Conservation (phyloP, 2,113 vertebrate species). For the Platycercus adscitus region DNA sequence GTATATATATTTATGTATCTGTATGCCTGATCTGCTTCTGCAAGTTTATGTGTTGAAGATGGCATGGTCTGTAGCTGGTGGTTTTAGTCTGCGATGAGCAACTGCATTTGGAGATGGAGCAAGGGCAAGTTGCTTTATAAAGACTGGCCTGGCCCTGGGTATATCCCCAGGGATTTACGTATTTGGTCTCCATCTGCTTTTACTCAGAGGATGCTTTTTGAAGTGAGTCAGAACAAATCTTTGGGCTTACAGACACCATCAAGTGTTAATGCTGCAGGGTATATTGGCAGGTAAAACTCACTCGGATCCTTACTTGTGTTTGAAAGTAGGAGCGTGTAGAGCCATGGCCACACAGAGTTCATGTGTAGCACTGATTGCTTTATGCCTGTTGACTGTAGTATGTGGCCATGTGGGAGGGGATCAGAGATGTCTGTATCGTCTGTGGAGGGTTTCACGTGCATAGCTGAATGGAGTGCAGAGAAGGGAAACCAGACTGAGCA, state of each 20-base stretch:
- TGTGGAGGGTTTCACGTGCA: accelerated
- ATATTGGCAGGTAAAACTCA: accelerated
- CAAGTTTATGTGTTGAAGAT: neutral
- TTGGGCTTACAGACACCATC: too few species aligned
- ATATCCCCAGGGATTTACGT: neutral
- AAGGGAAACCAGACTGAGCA: neutral
- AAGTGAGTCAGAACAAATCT: neutral
- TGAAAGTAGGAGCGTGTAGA: neutral
- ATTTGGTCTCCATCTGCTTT: neutral
- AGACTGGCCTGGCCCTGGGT: neutral
- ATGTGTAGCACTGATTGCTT: neutral
- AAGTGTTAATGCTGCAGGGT: neutral
- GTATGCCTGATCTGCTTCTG: neutral
- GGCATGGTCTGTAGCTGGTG: neutral
- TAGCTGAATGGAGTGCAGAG: neutral
- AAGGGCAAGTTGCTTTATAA: neutral
- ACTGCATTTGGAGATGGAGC: neutral
- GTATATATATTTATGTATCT: neutral
- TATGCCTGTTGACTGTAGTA: neutral
- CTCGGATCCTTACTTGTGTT: too few species aligned
- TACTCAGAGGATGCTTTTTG: neutral
- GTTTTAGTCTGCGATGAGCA: neutral
- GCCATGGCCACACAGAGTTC: accelerated
- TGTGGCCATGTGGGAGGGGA: neutral
- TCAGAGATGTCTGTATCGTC: accelerated